Evolutionary conservation across 2,797 vertebrate genomes (phyloP), one percentile per base, ranked within the genome.

Genomic region (Cynodonichthys magdalenae): DNA sequence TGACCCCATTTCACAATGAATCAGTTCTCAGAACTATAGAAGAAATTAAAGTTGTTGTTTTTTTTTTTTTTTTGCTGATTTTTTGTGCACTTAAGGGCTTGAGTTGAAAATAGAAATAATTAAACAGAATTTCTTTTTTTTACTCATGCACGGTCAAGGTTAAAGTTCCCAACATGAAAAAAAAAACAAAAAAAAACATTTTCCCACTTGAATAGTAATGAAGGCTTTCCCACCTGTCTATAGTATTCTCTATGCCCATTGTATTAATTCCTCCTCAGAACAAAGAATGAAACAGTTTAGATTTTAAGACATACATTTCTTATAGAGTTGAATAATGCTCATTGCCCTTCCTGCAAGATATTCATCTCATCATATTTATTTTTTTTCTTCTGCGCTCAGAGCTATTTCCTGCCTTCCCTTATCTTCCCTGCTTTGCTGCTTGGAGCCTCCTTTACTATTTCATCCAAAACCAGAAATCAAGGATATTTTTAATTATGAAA

Each of bases 91-190:
- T 63, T 59, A 58, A 15, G 27, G 41, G 42, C 42, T 71, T 49
- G 34, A 59, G 51, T 63, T 52, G n/a, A 14, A 75, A 36, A 70
- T 61, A 57, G 31, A 39, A 72, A 51, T 77, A 85, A 85, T 87
- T 85, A 80, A 84, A 80, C 60, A 44, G 41, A 71, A 77, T 74
- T 79, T 65, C 73, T 61, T 69, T 63, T 76, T 60, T 78, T 69
- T 63, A 58, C 51, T 24, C 51, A n/a, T 47, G 56, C 54, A 39
- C 50, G 55, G 64, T 27, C 49, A 77, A 75, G 67, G 82, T 74
- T 64, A 77, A 57, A 77, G 63, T 72, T 77, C 11, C 49, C 34
- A 53, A 60, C 59, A 45, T 65, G 54, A 39, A 34, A 45, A 29
- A 46, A 63, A 72, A 34, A 29, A 65, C 66, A 5, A 31, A 31